These are phyloP conservation scores for Typhlomys cinereus DNA, from an alignment of 2,113 vertebrate species.

Conservation along the genomic window DNA sequence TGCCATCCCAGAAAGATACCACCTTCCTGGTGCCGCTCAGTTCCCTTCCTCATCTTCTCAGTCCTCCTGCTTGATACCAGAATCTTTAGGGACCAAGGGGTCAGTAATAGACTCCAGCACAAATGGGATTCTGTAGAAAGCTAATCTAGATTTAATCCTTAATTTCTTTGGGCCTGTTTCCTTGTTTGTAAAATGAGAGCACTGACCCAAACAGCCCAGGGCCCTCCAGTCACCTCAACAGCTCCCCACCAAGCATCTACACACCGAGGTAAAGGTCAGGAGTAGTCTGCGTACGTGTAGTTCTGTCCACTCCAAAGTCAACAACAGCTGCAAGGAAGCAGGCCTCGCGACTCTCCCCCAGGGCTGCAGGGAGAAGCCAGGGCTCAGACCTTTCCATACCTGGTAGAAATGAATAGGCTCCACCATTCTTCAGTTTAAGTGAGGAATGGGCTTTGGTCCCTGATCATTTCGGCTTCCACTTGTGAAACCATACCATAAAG, in stretches of 20 bases:
- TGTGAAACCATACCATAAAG: neutral
- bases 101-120: neutral
- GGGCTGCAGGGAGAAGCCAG: neutral
- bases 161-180: neutral
- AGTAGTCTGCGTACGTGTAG: neutral
- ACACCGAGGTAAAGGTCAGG: neutral
- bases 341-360: neutral
- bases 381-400: neutral
- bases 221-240: neutral
- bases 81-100: too few relatives aligned
- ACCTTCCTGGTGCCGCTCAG: neutral
- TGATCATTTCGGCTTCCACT: neutral
- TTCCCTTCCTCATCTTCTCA: neutral
- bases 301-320: neutral
- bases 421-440: neutral
- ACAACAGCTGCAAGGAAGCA: neutral
- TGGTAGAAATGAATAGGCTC: fast-evolving
- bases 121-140: neutral
- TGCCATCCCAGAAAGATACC: neutral
- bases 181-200: neutral
- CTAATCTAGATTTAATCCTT: neutral
- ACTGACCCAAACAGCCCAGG: neutral
- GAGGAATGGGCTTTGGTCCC: neutral
- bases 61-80: neutral
- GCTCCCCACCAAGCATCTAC: too few relatives aligned